These are phyloP conservation scores for Amaurobius ferox DNA, from an alignment of 2,888 invertebrate species.

Conservation along the genomic window DNA sequence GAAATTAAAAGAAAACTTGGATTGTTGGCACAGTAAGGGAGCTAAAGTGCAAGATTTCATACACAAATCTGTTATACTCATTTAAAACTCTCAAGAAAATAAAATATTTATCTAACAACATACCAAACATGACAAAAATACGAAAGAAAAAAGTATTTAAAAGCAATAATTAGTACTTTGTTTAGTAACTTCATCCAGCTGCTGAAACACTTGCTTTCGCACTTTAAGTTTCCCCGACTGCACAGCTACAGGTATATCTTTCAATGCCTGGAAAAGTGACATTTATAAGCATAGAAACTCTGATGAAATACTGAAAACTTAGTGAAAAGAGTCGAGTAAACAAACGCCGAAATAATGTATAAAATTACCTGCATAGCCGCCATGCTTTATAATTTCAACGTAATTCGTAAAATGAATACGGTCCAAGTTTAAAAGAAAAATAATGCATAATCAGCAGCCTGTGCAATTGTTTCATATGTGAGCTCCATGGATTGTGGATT, in stretches of 20 bases:
- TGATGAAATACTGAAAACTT: neutral
- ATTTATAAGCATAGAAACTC: neutral
- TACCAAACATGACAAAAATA: too few relatives aligned
- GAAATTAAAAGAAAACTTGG: too few relatives aligned
- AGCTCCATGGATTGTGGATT: too few relatives aligned
- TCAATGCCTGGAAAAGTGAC: constrained; percentile 79
- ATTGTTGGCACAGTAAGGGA: too few relatives aligned
- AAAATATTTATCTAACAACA: too few relatives aligned
- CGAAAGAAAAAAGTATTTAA: neutral
- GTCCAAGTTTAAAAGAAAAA: too few relatives aligned
- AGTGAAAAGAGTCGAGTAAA: neutral
- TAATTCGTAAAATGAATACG: neutral
- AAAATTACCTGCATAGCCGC: constrained; percentile 53
- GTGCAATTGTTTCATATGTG: too few relatives aligned
- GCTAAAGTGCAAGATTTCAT: too few relatives aligned
- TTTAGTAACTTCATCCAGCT: constrained; percentile 84
- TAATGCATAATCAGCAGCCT: too few relatives aligned
- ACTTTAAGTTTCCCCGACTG: constrained; percentile 86
- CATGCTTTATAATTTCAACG: constrained; percentile 42
- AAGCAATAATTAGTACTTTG: constrained; percentile 82
- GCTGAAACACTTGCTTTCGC: constrained; percentile 83
- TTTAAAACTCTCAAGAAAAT: too few relatives aligned
- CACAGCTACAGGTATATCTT: constrained; percentile 85
- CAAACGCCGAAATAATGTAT: neutral
- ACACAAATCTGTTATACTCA: too few relatives aligned